phyloP scores from a whole-genome alignment of 1,140 invertebrate species.

The Matsumurasca onukii region DNA sequence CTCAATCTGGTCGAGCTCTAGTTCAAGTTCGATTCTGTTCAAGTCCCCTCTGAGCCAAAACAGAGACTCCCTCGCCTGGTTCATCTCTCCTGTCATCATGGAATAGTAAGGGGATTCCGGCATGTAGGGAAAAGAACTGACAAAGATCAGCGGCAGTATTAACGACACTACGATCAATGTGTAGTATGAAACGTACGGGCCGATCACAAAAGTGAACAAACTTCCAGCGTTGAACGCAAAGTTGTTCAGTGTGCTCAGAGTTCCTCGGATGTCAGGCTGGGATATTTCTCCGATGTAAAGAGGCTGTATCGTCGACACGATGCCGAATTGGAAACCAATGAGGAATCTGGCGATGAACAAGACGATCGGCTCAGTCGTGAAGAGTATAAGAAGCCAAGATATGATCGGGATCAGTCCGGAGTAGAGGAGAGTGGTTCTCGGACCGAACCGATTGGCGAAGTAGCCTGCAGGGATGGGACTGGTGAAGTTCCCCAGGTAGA shows the following conservation, averaged over 20 bases:
- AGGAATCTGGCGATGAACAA: constrained; percentile 64
- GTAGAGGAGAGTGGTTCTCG: constrained; percentile 67
- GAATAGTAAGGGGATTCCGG: constrained; percentile 81
- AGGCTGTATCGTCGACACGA: constrained; percentile 53
- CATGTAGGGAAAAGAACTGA: constrained; percentile 67
- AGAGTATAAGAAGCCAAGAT: constrained; percentile 34
- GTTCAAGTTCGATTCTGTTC: constrained; percentile 35
- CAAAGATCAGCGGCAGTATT: constrained; percentile 59
- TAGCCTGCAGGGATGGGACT: constrained; percentile 45
- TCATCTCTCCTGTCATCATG: constrained; percentile 56
- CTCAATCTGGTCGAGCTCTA: constrained; percentile 37
- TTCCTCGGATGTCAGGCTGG: constrained; percentile 59
- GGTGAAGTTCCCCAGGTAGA: constrained; percentile 37
- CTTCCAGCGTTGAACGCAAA: constrained; percentile 72
- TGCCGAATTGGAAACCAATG: constrained; percentile 53
- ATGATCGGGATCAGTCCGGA: constrained; percentile 49
- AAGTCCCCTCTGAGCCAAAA: constrained; percentile 59
- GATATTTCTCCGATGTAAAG: constrained; percentile 66
- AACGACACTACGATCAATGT: constrained; percentile 64
- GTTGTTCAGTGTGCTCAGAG: constrained; percentile 66
- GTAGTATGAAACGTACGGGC: constrained; percentile 68
- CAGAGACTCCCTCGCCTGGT: constrained; percentile 63
- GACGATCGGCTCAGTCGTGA: constrained; percentile 18
- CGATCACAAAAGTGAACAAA: constrained; percentile 65
- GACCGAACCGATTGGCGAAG: constrained; percentile 71